phyloP scores from a whole-genome alignment of 2,797 vertebrate genomes.

The Chromis chromis region DNA sequence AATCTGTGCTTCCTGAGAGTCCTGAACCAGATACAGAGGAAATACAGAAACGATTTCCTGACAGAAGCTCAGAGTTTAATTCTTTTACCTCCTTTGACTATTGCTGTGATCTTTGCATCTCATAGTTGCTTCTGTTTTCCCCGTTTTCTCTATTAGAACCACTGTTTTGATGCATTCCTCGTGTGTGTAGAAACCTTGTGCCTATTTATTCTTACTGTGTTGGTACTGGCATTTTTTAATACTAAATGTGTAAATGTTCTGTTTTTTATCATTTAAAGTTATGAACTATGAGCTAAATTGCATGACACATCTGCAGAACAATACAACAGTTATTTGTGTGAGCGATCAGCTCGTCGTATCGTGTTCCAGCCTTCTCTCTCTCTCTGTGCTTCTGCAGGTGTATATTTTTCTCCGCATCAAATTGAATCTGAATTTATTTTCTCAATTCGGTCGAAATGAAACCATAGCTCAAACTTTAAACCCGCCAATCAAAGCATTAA shows the following conservation, averaged over 20 bases:
- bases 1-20: background rate
- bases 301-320: background rate
- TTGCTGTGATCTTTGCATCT: background rate
- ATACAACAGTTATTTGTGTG: background rate
- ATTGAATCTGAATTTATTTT: slow-evolving; percentile 63
- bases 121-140: background rate
- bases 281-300: background rate
- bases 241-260: background rate
- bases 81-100: background rate
- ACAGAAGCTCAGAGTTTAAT: background rate
- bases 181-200: background rate
- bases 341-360: background rate
- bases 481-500: slow-evolving; percentile 46
- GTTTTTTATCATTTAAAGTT: background rate
- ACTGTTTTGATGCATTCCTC: background rate
- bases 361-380: background rate
- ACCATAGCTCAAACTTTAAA: slow-evolving; percentile 67
- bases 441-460: slow-evolving; percentile 61
- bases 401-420: background rate
- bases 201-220: background rate
- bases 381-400: slow-evolving; percentile 5
- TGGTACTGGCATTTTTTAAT: background rate
- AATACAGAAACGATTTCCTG: background rate
- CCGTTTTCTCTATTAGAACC: background rate
- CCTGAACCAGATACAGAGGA: slow-evolving; percentile 3